Conservation (phyloP, 2,888 invertebrate species). For the Zelleria hepariella region DNA sequence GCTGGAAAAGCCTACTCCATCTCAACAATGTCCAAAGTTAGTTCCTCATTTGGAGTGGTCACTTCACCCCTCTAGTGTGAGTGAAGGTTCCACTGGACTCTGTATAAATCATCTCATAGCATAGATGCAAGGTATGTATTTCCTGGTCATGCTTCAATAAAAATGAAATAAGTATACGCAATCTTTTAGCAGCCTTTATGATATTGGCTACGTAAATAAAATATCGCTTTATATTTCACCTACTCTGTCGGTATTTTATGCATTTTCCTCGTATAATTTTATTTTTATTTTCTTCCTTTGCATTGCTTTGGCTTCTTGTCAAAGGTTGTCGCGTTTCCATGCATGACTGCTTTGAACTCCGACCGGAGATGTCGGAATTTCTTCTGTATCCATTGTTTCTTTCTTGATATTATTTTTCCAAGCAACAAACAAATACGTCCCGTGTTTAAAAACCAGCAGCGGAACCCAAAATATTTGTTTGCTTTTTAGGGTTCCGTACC, state of each 20-base stretch:
- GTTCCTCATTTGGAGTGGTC: too few species aligned
- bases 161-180: background rate
- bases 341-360: background rate
- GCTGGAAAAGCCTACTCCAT: too few species aligned
- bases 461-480: too few species aligned
- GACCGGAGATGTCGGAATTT: background rate
- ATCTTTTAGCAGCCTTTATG: background rate
- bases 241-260: background rate
- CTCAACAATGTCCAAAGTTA: too few species aligned
- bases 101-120: too few species aligned
- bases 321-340: background rate
- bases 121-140: too few species aligned
- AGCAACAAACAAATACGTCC: too few species aligned
- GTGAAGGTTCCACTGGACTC: too few species aligned
- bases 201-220: background rate
- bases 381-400: background rate
- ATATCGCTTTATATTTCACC: background rate
- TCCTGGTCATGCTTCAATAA: background rate
- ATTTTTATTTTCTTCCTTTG: background rate
- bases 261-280: background rate
- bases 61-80: too few species aligned
- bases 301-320: background rate
- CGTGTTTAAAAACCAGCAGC: too few species aligned
- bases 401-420: too few species aligned
- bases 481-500: too few species aligned